Evolutionary conservation across 1,140 invertebrate species (phyloP), one percentile per base, ranked within the genome.

Genomic region (Lethocerus indicus): DNA sequence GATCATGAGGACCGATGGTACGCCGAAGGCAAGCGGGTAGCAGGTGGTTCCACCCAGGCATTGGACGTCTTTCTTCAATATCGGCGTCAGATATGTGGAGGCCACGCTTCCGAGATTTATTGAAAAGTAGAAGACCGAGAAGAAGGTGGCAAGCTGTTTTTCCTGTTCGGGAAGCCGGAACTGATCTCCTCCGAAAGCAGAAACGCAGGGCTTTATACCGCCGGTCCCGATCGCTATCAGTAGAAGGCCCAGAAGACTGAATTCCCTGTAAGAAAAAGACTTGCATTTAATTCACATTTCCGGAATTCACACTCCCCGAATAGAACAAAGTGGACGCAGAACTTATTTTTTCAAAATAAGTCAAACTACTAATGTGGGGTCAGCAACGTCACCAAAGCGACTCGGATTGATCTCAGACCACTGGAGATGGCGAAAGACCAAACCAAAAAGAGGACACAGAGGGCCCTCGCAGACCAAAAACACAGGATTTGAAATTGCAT

Each of bases 171-270:
- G 87, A 32, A 87, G 55, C 51, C 74, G 67, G 63, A 93, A 94
- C 68, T 98, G 95, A 67, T 98, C 94, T 0, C 90, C 94, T 18
- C 94, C 95, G 64, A 98, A 98, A 0, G 94, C 85, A 0, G 88
- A 78, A 0, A 98, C 93, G 62, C 92, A 97, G 1, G 95, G 92
- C 62, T 98, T 98, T 58, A 98, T 98, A 2, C 94, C 90, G 12
- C 92, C 95, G 0, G 89, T 91, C 1, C 91, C 91, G 13, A 92
- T 48, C 2, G 88, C 88, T 54, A 95, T 89, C 13, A 93, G 65
- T 0, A 79, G 56, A 47, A 94, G 65, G 1, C 88, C 89, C 16
- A 87, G 7, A 7, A 89, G 71, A 3, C 83, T 79, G 27, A 86
- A 73, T 50, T 65, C 68, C 56, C 80, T 83, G 69, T 26, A 40